A percentile compares a stretch with the other conserved stretches of the same genome.
Conservation (phyloP, 2,797 vertebrate genomes). For the Falco naumanni region DNA sequence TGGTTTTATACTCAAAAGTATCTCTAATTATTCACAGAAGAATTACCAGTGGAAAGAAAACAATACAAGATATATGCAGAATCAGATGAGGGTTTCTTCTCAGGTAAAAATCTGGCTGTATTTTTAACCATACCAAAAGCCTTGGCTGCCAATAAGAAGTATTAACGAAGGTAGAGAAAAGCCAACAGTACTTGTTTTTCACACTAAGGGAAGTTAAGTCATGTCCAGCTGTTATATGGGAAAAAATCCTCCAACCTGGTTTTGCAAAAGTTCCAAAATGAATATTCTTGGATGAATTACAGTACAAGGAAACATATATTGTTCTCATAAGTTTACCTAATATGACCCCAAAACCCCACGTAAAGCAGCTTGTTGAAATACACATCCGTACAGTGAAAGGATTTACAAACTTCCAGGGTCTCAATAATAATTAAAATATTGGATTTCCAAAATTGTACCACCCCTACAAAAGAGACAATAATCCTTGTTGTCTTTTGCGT, state of each 20-base stretch:
- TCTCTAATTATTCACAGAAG: not conserved
- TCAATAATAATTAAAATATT: not conserved
- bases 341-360: not conserved
- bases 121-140: not conserved
- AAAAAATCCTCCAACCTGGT: not conserved
- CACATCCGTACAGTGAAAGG: not conserved
- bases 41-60: not conserved
- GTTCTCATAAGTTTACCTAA: not conserved
- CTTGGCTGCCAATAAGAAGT: not conserved
- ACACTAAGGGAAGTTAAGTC: not conserved
- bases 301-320: not conserved
- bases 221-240: not conserved
- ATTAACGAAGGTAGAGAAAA: not conserved
- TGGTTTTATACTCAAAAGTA: not conserved
- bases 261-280: not conserved
- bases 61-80: not conserved
- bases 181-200: not conserved
- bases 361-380: not conserved
- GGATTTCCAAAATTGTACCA: not conserved
- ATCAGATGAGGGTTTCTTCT: not conserved
- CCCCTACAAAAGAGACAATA: not conserved
- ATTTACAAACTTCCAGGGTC: not conserved
- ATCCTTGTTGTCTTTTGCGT: slow-evolving; percentile 43
- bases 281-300: not conserved
- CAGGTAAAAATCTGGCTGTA: not conserved